Conservation (phyloP, 2,113 vertebrate genomes). For the Craseonycteris thonglongyai region DNA sequence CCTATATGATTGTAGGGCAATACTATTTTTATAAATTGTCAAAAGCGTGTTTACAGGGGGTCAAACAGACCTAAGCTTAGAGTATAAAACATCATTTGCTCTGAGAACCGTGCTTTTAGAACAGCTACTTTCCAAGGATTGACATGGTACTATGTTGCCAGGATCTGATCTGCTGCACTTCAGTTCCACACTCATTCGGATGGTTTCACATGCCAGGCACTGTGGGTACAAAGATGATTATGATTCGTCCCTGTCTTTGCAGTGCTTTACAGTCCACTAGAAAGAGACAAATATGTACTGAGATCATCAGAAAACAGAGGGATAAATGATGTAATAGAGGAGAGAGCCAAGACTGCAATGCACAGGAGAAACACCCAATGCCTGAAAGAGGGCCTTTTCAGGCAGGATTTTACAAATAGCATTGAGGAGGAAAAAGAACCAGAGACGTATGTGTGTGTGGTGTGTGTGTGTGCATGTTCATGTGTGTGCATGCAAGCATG, state of each 20-base stretch:
- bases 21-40: slow-evolving; percentile 24
- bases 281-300: slow-evolving; percentile 41
- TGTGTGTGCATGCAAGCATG: neutral
- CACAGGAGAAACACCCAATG: slow-evolving; percentile 4
- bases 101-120: slow-evolving; percentile 5
- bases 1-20: neutral
- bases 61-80: slow-evolving; percentile 25
- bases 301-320: slow-evolving; percentile 39
- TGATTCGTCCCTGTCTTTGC: slow-evolving; percentile 41
- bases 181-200: slow-evolving; percentile 37
- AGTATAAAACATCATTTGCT: neutral
- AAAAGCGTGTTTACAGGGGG: neutral
- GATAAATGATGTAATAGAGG: neutral
- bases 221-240: slow-evolving; percentile 35
- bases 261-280: slow-evolving; percentile 37
- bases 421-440: slow-evolving; percentile 30
- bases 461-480: too few species aligned
- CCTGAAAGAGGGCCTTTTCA: neutral
- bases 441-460: slow-evolving; percentile 10
- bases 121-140: slow-evolving; percentile 31
- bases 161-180: slow-evolving; percentile 35
- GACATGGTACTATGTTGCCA: slow-evolving; percentile 32
- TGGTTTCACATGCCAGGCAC: slow-evolving; percentile 39
- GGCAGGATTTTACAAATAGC: slow-evolving; percentile 7
- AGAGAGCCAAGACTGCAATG: neutral